phyloP scores from a whole-genome alignment of 1,140 invertebrate genomes.

The Dolichoris vasculosae region DNA sequence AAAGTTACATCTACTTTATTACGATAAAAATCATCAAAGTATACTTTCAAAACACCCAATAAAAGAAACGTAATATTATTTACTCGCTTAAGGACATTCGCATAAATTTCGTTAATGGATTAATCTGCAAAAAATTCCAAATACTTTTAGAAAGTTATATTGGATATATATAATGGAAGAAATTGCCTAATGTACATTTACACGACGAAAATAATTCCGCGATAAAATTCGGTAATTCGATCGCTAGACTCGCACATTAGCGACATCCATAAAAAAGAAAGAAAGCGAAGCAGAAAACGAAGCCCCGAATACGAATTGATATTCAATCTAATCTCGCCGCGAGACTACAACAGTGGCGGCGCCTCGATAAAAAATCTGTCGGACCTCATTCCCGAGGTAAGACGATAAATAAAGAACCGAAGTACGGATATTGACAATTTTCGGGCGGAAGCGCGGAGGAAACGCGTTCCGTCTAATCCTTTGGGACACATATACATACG shows the following conservation, averaged over 20 bases:
- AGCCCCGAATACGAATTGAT: background rate
- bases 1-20: too few species aligned
- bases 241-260: too few species aligned
- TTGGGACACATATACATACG: slow-evolving; percentile 4
- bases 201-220: background rate
- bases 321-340: slow-evolving; percentile 45
- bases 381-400: slow-evolving; percentile 47
- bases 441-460: slow-evolving; percentile 60
- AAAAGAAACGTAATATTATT: too few species aligned
- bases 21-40: too few species aligned
- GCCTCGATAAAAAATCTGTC: slow-evolving; percentile 49
- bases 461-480: slow-evolving; percentile 60
- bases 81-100: too few species aligned
- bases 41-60: too few species aligned
- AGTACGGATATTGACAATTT: slow-evolving; percentile 68
- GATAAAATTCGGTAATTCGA: background rate
- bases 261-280: too few species aligned
- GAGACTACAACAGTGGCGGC: background rate
- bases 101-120: too few species aligned
- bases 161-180: too few species aligned
- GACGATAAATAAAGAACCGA: slow-evolving; percentile 64
- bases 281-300: background rate
- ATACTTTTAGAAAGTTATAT: too few species aligned
- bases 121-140: too few species aligned
- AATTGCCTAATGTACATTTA: too few species aligned